These are phyloP conservation scores for Brachyptera risi DNA, from an alignment of 2,888 invertebrate species.

Conservation along the genomic window DNA sequence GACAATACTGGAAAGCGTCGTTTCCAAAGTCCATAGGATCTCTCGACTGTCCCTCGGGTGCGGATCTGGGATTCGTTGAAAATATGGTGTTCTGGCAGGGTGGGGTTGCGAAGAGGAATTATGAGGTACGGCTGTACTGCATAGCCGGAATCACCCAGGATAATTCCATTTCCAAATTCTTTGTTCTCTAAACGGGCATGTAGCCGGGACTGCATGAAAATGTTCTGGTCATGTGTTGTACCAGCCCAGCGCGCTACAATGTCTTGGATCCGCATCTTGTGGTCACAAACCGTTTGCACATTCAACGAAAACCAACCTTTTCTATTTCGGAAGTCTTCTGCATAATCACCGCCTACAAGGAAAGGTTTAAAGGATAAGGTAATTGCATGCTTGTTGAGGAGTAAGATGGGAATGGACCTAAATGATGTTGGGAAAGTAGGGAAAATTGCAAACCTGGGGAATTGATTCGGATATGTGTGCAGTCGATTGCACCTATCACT, in stretches of 20 bases:
- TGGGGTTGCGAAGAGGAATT: conserved; percentile 21
- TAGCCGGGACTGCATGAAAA: conserved; percentile 20
- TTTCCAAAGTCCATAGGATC: conserved; percentile 23
- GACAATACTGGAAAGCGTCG: conserved; percentile 20
- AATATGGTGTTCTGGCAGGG: background rate
- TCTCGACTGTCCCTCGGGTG: too few relatives aligned
- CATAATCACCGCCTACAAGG: too few relatives aligned
- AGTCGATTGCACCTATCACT: too few relatives aligned
- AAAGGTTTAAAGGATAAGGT: too few relatives aligned
- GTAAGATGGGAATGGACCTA: too few relatives aligned
- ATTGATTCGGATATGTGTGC: too few relatives aligned
- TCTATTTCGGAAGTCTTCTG: too few relatives aligned
- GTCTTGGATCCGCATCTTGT: too few relatives aligned
- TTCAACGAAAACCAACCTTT: too few relatives aligned
- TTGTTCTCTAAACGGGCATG: conserved; percentile 10
- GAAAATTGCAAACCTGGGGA: too few relatives aligned
- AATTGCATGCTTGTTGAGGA: too few relatives aligned
- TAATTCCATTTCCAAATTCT: conserved; percentile 26
- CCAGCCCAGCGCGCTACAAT: conserved; percentile 25
- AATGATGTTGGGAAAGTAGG: too few relatives aligned
- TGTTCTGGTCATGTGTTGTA: conserved; percentile 20
- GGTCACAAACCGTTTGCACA: conserved; percentile 25
- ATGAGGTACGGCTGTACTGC: background rate
- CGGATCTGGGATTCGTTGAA: conserved; percentile 15
- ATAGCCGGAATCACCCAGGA: conserved; percentile 22